These are phyloP conservation scores for Stigmatopora nigra DNA, from an alignment of 2,113 vertebrate species.

Conservation along the genomic window DNA sequence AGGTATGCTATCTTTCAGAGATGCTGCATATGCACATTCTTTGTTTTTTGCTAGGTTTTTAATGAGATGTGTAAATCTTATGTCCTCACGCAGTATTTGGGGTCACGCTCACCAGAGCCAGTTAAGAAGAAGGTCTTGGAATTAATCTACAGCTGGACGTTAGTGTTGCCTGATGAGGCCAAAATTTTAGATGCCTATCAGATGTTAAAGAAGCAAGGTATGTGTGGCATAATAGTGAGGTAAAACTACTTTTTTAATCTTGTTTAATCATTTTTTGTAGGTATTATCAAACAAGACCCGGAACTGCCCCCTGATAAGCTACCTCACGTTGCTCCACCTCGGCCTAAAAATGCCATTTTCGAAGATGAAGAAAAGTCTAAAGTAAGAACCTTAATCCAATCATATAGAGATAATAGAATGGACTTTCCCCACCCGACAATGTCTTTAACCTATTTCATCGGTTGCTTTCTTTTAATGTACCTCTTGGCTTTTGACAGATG, in stretches of 20 bases:
- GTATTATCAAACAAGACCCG: slow-evolving; percentile 92
- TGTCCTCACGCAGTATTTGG: slow-evolving; percentile 77
- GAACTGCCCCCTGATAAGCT: slow-evolving; percentile 80
- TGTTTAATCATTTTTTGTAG: slow-evolving; percentile 50
- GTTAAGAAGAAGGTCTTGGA: slow-evolving; percentile 94
- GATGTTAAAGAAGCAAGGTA: slow-evolving; percentile 98
- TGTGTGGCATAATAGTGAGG: not conserved
- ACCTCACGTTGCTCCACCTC: slow-evolving; percentile 77
- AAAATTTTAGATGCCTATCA: slow-evolving; percentile 95
- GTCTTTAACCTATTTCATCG: not conserved
- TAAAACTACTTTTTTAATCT: not conserved
- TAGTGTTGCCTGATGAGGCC: slow-evolving; percentile 84
- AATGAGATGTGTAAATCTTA: not conserved
- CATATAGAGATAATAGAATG: not conserved
- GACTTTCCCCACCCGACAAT: not conserved
- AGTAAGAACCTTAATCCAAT: slow-evolving; percentile 60
- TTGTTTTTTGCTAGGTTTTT: not conserved
- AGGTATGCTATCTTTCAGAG: slow-evolving; percentile 65
- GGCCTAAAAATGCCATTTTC: slow-evolving; percentile 92
- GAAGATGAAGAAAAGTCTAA: slow-evolving; percentile 98
- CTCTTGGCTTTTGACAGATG: slow-evolving; percentile 67
- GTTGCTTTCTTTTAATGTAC: not conserved
- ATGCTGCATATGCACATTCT: no score
- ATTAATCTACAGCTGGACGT: slow-evolving; percentile 92
- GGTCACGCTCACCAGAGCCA: slow-evolving; percentile 85